Evolutionary conservation across 2,797 vertebrate species (phyloP).

Genomic region (Amphiprion clarkii): DNA sequence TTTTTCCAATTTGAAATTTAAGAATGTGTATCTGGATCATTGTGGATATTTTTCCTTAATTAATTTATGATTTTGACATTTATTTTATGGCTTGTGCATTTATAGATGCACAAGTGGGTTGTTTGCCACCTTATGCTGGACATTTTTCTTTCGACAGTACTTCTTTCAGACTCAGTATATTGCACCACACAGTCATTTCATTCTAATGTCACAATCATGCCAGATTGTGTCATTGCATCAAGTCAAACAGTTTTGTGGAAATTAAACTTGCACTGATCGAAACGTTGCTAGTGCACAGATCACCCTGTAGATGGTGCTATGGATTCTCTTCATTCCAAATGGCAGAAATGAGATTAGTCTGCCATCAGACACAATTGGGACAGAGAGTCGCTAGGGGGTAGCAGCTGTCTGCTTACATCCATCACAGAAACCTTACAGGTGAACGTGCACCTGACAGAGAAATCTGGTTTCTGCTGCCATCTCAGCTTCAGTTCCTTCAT

Average conservation of each 20-base stretch:
- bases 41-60: no score
- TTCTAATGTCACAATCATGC: constrained; percentile 2
- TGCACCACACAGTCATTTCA: constrained; percentile 4
- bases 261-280: not conserved
- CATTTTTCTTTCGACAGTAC: not conserved
- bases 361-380: not conserved
- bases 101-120: no score
- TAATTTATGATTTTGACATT: no score
- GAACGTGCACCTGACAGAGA: constrained; percentile 26
- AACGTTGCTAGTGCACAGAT: constrained; percentile 8
- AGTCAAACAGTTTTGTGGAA: not conserved
- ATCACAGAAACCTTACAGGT: not conserved
- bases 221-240: constrained; percentile 20
- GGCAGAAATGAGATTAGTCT: not conserved
- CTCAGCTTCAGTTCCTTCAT: not conserved
- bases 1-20: no score
- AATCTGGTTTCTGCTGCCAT: constrained; percentile 20
- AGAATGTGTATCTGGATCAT: no score
- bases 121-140: no score
- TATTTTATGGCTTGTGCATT: no score
- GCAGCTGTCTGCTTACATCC: constrained; percentile 43
- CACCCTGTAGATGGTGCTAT: constrained; percentile 66
- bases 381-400: constrained; percentile 70
- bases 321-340: constrained; percentile 4
- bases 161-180: not conserved